A percentile compares a stretch with the other conserved stretches of the same genome.
phyloP scores from a whole-genome alignment of 53 echinoderm and acorn worm genomes.

The Crossaster papposus region DNA sequence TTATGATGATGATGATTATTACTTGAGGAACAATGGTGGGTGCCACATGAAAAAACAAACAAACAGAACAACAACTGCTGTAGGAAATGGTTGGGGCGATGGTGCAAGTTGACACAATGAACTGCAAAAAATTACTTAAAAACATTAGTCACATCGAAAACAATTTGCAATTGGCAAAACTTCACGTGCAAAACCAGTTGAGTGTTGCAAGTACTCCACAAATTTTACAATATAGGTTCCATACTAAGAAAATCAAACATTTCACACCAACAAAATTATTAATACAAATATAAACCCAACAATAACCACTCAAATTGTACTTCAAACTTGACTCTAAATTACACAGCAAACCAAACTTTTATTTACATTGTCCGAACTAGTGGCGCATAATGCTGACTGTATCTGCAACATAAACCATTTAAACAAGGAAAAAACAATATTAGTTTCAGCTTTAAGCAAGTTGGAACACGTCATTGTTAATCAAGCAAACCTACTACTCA shows the following conservation, averaged over 20 bases:
- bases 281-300: not conserved
- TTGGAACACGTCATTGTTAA: not conserved
- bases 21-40: slow-evolving; percentile 18
- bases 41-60: not conserved
- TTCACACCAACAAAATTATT: too few species aligned
- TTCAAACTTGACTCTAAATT: not conserved
- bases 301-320: not conserved
- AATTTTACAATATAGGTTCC: too few species aligned
- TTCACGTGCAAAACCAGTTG: too few species aligned
- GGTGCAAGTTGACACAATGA: not conserved
- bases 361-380: slow-evolving; percentile 50
- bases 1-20: slow-evolving; percentile 14
- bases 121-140: not conserved
- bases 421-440: not conserved
- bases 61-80: slow-evolving; percentile 3
- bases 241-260: too few species aligned
- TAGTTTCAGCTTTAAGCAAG: not conserved
- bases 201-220: too few species aligned
- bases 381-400: not conserved
- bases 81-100: not conserved
- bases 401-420: slow-evolving; percentile 9
- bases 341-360: slow-evolving; percentile 1
- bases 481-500: not conserved
- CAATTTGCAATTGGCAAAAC: not conserved
- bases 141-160: not conserved